Percentiles rank a stretch among this genome's conserved stretches.
Evolutionary conservation across 2,888 invertebrate genomes (phyloP).

Genomic region (Caenorhabditis sp.): DNA sequence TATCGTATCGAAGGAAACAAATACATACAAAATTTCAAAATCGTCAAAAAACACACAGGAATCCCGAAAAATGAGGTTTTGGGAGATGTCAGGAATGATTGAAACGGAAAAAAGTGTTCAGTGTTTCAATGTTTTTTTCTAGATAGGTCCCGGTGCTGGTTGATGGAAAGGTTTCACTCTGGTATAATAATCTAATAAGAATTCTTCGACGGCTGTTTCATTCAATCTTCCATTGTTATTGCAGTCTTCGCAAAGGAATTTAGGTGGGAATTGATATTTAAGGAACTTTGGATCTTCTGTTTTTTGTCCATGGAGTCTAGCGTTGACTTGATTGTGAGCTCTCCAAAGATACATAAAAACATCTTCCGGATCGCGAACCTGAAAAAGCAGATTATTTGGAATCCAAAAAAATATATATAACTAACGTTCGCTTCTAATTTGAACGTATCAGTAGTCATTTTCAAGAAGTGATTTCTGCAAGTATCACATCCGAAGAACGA

Average conservation of each 20-base stretch:
- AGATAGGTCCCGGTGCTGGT: constrained; percentile 13
- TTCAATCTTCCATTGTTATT: constrained; percentile 33
- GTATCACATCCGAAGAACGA: constrained; percentile 92
- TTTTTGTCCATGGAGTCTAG: constrained; percentile 82
- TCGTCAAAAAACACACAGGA: not conserved
- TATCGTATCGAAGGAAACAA: not conserved
- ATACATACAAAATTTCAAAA: not conserved
- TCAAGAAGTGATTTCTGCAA: constrained; percentile 86
- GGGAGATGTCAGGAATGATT: constrained; percentile 17
- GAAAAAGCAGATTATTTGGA: not conserved
- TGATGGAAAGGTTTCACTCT: constrained; percentile 56
- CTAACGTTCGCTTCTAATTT: constrained; percentile 64
- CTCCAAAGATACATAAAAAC: constrained; percentile 77
- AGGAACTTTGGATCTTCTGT: constrained; percentile 82
- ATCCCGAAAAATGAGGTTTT: constrained; percentile 4
- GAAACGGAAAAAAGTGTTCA: constrained; percentile 13
- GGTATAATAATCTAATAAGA: constrained; percentile 62
- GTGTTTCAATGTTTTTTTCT: constrained; percentile 1
- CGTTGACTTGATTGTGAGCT: constrained; percentile 90
- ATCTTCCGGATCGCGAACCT: constrained; percentile 65
- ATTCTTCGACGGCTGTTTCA: constrained; percentile 32
- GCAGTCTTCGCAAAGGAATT: constrained; percentile 65
- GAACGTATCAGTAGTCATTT: constrained; percentile 79
- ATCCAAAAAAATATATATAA: not conserved
- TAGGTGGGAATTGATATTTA: constrained; percentile 75